These are phyloP conservation scores for Triplophysa tibetana DNA, from an alignment of 2,113 vertebrate species.

Conservation along the genomic window DNA sequence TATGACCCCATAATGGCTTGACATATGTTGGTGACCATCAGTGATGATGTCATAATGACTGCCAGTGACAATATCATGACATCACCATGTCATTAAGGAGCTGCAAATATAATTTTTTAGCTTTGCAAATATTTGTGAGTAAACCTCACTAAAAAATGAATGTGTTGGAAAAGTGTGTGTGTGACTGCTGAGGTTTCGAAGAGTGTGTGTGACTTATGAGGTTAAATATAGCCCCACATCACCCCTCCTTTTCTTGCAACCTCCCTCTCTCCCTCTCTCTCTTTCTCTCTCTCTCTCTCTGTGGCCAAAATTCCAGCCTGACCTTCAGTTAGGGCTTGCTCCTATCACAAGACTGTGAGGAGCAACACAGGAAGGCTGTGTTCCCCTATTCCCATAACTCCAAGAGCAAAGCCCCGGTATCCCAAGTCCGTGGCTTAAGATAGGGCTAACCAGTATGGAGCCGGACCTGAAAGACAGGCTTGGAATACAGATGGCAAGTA, in stretches of 20 bases:
- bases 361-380: slow-evolving; percentile 39
- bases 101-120: too few species aligned
- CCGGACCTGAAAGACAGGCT: not conserved
- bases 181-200: slow-evolving; percentile 3
- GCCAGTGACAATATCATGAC: too few species aligned
- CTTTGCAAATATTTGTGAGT: not conserved
- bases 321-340: slow-evolving; percentile 72
- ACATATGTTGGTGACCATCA: too few species aligned
- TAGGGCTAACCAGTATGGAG: slow-evolving; percentile 3
- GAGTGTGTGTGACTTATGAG: not conserved
- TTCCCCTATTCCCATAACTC: slow-evolving; percentile 6
- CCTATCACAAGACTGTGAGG: slow-evolving; percentile 69
- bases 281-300: slow-evolving; percentile 62
- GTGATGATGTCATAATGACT: too few species aligned
- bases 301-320: slow-evolving; percentile 88
- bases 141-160: not conserved
- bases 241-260: slow-evolving; percentile 16
- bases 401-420: not conserved
- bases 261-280: slow-evolving; percentile 17
- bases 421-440: not conserved
- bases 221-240: slow-evolving; percentile 28
- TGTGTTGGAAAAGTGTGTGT: slow-evolving; percentile 16
- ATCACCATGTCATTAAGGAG: too few species aligned
- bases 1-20: too few species aligned
- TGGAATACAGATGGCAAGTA: not conserved